Percentiles rank a stretch among this genome's conserved stretches.
Evolutionary conservation across 2,113 vertebrate genomes (phyloP).

Genomic region (Ochotona princeps): DNA sequence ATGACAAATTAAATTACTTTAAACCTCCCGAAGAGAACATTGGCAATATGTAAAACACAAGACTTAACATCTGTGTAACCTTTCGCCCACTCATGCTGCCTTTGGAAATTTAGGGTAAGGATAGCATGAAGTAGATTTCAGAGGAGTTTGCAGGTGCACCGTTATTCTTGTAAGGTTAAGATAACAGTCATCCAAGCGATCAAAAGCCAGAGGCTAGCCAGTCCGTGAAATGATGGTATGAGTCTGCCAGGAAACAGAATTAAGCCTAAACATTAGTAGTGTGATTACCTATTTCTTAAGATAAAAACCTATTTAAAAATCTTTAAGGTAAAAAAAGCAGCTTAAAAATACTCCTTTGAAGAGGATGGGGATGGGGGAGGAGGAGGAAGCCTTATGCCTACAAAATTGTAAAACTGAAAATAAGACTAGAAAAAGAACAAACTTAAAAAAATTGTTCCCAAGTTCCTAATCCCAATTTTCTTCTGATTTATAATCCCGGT

Average conservation of each 20-base stretch:
- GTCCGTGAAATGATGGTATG: not conserved
- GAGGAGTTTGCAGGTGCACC: not conserved
- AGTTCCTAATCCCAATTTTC: not conserved
- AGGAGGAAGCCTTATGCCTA: too few relatives aligned
- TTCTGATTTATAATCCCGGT: not conserved
- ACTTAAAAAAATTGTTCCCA: not conserved
- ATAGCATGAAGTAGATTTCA: not conserved
- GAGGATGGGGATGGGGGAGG: too few relatives aligned
- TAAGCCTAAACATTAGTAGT: not conserved
- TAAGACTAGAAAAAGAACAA: not conserved
- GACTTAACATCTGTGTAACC: not conserved
- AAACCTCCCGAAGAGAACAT: not conserved
- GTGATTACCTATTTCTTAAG: not conserved
- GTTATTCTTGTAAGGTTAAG: not conserved
- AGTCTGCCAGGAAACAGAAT: not conserved
- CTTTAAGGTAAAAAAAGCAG: not conserved
- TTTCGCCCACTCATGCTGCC: not conserved
- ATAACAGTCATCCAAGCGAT: not conserved
- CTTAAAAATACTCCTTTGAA: not conserved
- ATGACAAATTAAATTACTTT: not conserved
- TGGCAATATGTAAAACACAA: not conserved
- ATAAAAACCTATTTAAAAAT: not conserved
- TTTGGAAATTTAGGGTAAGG: not conserved
- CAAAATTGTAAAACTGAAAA: too few relatives aligned
- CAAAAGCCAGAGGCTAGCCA: not conserved